These are phyloP conservation scores for Coboldia fuscipes DNA, from an alignment of 1,140 invertebrate species.

Conservation along the genomic window DNA sequence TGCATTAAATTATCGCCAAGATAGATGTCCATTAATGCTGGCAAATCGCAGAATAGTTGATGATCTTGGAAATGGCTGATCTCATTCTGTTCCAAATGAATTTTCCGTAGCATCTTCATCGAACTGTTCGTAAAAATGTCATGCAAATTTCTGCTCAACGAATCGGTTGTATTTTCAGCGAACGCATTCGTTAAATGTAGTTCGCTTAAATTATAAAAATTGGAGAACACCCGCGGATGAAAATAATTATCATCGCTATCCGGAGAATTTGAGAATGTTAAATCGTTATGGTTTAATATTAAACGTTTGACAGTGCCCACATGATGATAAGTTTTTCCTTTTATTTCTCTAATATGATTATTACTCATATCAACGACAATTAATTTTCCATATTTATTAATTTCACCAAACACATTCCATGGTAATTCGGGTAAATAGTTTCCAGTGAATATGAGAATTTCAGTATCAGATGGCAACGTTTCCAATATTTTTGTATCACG, in stretches of 20 bases:
- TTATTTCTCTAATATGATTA: constrained; percentile 51
- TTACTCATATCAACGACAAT: constrained; percentile 53
- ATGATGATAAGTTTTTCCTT: constrained; percentile 55
- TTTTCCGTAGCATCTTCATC: constrained; percentile 38
- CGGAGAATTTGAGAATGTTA: constrained; percentile 32
- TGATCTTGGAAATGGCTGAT: constrained; percentile 41
- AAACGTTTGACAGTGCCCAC: constrained; percentile 46
- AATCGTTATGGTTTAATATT: constrained; percentile 51
- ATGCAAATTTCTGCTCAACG: constrained; percentile 39
- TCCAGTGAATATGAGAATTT: constrained; percentile 52
- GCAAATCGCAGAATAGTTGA: constrained; percentile 46
- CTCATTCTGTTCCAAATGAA: constrained; percentile 62
- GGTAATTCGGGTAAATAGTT: constrained; percentile 41
- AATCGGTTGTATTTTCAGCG: constrained; percentile 35
- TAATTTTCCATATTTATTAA: constrained; percentile 32
- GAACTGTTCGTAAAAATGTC: constrained; percentile 52
- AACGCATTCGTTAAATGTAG: constrained; percentile 59
- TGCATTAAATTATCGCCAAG: constrained; percentile 40
- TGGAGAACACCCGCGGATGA: constrained; percentile 57
- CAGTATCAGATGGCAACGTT: constrained; percentile 37
- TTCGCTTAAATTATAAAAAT: constrained; percentile 47
- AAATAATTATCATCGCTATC: constrained; percentile 31
- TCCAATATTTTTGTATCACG: constrained; percentile 30
- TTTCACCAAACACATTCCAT: constrained; percentile 47
- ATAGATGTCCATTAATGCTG: constrained; percentile 40